Evolutionary conservation across 2,888 invertebrate genomes (phyloP), one percentile per base, ranked within the genome.

Genomic region (Hydrotaea cyrtoneurina): DNA sequence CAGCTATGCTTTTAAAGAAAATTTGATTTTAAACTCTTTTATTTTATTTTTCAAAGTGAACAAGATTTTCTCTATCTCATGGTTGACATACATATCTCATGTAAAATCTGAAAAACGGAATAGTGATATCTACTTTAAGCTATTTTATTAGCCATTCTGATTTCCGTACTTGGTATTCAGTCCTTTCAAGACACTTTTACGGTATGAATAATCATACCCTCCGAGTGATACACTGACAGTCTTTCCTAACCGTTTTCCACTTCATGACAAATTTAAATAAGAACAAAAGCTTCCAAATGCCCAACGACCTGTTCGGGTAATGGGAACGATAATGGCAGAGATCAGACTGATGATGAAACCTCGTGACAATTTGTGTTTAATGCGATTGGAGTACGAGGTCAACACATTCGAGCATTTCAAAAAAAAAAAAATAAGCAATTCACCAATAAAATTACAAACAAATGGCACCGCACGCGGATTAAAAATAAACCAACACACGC

Each of bases 381-480:
- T 66, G 3, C 21, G 10, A 50, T 26, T 26, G 26, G 26, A 66
- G 39, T 21, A 17, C 5, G 17, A 4, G 31, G 31, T 10, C 55
- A 19, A 17, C 59, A 26, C 8, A 11, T 59, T 15, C 55, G n/a
- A 10, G 4, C 59, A 59, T 15, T n/a, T 15, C 50, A 15, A 31
- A 2, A 31, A 31, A 31, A 31, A 31, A 31, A 31, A 31, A 31
- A 31, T 31, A 31, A 31, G 39, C 57, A 23, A 78, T 21, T 75
- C 76, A 80, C 86, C 87, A 87, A 86, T 87, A 86, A 86, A 87
- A 86, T 80, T 82, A 76, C 86, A 78, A 86, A 81, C 86, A 87
- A 87, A 86, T 87, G 84, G 59, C 78, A 59, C 78, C 80, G 59
- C 76, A 80, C 31, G 31, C 50, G 57, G 64, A 43, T 55, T 19